Evolutionary conservation across 2,888 invertebrate genomes (phyloP), one percentile per base, ranked within the genome.

Genomic region (Penaeus monodon): DNA sequence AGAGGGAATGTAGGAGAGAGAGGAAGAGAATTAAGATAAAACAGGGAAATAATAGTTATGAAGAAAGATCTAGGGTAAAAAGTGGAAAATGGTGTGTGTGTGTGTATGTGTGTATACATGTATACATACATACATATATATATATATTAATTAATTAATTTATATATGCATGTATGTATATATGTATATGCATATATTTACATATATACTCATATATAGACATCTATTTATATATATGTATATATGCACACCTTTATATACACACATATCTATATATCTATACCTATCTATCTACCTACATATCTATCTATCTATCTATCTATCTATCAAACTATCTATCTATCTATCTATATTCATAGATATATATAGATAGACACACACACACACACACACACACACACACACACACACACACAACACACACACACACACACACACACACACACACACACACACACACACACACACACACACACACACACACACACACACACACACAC

Each of bases 321-420:
- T 44, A 78, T 78, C 6, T 49, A 78, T 44, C 22, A 49, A 33
- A 1, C 1, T 78, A 78, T 44, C 49, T 49, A 78, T 78, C 1
- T 78, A 78, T 78, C 49, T 49, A 49, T 49, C 49, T 78, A 78
- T 49, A 78, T 49, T 49, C 24, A 78, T 24, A 78, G 38, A 24
- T 44, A 78, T 12, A 78, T 24, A 78, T 24, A 78, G 2, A 78
- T 24, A 49, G 1, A 29, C n/a, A 27, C 7, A 24, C 1, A 49
- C 8, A 78, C 10, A 33, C 8, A 77, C 3, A 44, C 24, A 44
- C 3, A 44, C 8, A 49, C 1, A 78, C 12, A 49, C 12, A 78
- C 12, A 78, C 12, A 78, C n/a, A 78, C 12, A 78, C n/a, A 78
- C 12, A 49, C 12, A 78, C 12, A 78, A 78, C 12, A 78, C n/a